phyloP scores from a whole-genome alignment of 2,113 vertebrate species.

The Pelmatolapia mariae region DNA sequence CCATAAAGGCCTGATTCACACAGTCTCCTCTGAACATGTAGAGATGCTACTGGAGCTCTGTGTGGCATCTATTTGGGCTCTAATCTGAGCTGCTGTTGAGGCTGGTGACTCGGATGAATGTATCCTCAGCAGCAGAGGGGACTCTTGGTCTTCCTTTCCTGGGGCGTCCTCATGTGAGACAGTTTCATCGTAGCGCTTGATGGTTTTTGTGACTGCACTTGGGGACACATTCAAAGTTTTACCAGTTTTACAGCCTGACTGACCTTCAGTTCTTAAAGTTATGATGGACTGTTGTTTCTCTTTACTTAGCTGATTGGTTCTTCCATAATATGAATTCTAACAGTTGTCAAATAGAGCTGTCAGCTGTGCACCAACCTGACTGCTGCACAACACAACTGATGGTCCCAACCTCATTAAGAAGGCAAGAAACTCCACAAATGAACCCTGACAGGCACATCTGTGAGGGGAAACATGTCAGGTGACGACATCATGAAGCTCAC shows the following conservation, averaged over 20 bases:
- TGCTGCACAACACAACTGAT: neutral
- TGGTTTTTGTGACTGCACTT: neutral
- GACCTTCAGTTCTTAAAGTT: neutral
- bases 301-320: neutral
- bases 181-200: neutral
- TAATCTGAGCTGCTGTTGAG: no score
- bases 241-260: neutral
- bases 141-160: neutral
- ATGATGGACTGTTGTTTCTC: fast-evolving
- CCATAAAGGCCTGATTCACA: no score
- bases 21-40: no score
- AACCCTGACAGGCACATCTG: fast-evolving
- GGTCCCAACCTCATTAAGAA: neutral
- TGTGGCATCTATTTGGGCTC: no score
- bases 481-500: fast-evolving
- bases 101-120: no score
- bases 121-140: neutral
- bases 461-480: neutral
- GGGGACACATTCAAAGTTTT: neutral
- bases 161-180: neutral
- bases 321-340: neutral
- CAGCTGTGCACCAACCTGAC: neutral
- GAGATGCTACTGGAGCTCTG: no score
- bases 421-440: neutral
- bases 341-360: neutral